Percentiles rank a stretch among this genome's conserved stretches.
phyloP scores from a whole-genome alignment of 1,140 invertebrate genomes.

The Zaprionus tsacasi region DNA sequence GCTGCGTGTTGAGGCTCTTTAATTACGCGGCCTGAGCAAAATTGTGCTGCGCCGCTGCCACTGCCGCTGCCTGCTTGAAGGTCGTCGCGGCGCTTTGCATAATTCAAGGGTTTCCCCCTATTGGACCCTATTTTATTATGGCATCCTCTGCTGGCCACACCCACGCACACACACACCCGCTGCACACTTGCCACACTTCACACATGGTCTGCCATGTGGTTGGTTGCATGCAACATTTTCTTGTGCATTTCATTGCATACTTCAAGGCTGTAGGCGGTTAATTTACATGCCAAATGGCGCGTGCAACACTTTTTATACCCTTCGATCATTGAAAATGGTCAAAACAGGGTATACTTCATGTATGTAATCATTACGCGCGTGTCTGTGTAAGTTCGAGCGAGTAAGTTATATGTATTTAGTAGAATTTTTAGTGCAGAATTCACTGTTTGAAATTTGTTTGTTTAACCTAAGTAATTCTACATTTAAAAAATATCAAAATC shows the following conservation, averaged over 20 bases:
- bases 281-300: slow-evolving; percentile 73
- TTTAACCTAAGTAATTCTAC: no score
- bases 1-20: slow-evolving; percentile 3
- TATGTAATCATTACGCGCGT: no score
- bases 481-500: no score
- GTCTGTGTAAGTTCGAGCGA: no score
- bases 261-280: slow-evolving; percentile 63
- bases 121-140: background rate
- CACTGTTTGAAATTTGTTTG: no score
- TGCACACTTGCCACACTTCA: slow-evolving; percentile 60
- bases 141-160: slow-evolving; percentile 3
- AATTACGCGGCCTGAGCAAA: slow-evolving; percentile 1
- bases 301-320: slow-evolving; percentile 34
- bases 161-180: slow-evolving; percentile 11
- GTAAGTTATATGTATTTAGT: no score
- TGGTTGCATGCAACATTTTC: slow-evolving; percentile 54
- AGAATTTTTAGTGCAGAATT: no score
- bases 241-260: slow-evolving; percentile 67
- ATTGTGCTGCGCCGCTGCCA: background rate
- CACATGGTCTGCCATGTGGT: slow-evolving; percentile 39
- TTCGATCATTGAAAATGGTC: no score
- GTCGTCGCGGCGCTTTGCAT: slow-evolving; percentile 5
- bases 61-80: background rate
- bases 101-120: background rate
- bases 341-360: no score